Evolutionary conservation across 2,888 invertebrate genomes (phyloP).

Genomic region (Criorhina ranunculi): DNA sequence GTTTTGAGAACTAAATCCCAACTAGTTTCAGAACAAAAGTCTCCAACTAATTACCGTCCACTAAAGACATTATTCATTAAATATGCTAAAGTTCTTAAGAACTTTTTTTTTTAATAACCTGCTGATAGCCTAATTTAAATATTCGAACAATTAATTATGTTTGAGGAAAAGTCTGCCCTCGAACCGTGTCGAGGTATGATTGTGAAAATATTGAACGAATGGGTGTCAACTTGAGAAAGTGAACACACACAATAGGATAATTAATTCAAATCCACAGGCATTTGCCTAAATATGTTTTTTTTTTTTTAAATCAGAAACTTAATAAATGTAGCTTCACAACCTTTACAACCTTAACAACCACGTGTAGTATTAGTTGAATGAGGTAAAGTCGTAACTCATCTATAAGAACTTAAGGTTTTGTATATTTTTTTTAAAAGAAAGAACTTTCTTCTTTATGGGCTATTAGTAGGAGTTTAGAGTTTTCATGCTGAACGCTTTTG

Average conservation of each 20-base stretch:
- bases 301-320: conserved; percentile 2
- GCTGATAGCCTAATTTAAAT: conserved; percentile 44
- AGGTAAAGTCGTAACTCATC: conserved; percentile 6
- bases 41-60: conserved; percentile 18
- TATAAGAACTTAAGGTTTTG: not conserved
- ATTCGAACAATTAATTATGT: conserved; percentile 39
- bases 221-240: conserved; percentile 24
- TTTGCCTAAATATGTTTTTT: conserved; percentile 9
- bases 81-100: conserved; percentile 22
- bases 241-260: conserved; percentile 26
- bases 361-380: conserved; percentile 6
- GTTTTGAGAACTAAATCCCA: not conserved
- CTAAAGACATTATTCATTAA: not conserved
- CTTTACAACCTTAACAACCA: too few species aligned
- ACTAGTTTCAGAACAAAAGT: not conserved
- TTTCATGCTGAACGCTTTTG: not conserved
- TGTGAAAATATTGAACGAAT: conserved; percentile 20
- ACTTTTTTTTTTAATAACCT: conserved; percentile 21
- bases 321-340: not conserved
- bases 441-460: not conserved
- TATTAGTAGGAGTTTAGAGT: not conserved
- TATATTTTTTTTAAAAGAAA: not conserved
- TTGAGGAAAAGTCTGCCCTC: not conserved
- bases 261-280: conserved; percentile 14
- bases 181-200: not conserved